Evolutionary conservation across 1,140 invertebrate species (phyloP), one percentile per base, ranked within the genome.

Genomic region (Planococcus citri): DNA sequence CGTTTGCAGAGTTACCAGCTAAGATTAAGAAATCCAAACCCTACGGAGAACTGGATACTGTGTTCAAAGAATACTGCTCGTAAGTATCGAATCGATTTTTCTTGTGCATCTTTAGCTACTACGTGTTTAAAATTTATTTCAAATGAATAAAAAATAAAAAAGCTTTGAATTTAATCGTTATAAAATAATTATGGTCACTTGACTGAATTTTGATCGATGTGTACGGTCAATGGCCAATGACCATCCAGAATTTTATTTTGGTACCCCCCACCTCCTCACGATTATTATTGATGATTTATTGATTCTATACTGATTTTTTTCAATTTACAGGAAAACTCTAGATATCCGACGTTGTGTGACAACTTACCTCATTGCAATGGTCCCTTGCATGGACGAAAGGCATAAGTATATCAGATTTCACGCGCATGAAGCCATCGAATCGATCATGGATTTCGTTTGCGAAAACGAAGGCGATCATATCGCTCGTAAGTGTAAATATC

Each of bases 401-500:
- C 88, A 91, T 76, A 78, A 77, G 17, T 79, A 80, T 9, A 84
- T 80, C 58, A 78, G 83, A 8, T 80, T n/a, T n/a, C n/a, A 83
- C 57, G 83, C 83, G 0, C 75, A 83, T 68, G 87, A 87, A 70
- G 82, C 90, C 14, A 83, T 85, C 0, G 81, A 86, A 6, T 83
- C 86, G 10, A 73, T 91, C 0, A 74, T 87, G 0, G 81, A 85
- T 33, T 92, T 91, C 73, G 79, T 86, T 21, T 91, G 90, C 74
- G 84, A 80, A 68, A 89, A 88, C 72, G 88, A 90, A 72, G 90
- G 90, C 4, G 88, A 91, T 76, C 83, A 88, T 72, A 87, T 92
- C 74, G 89, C 89, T 1, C 80, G 88, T 89, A 78, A 82, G 85
- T 84, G 72, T 68, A 57, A 21, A 41, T 14, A 25, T 33, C 12